Base-by-base conservation (phyloP, 2,888 invertebrate species). In the Cryptocephalus moraei region DNA sequence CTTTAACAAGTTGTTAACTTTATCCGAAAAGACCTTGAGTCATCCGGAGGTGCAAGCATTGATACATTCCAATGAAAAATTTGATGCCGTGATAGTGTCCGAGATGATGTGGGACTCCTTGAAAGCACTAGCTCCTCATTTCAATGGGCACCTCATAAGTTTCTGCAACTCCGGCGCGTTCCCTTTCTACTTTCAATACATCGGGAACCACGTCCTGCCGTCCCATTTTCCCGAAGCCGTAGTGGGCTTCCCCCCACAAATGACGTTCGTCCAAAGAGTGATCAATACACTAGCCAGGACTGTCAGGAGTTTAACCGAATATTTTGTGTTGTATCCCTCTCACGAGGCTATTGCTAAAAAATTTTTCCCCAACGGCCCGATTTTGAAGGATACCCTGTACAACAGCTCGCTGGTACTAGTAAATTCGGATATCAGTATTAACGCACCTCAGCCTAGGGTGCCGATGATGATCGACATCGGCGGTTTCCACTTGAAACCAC, bases 401-500 rank as follows among this genome's bases (percentile, higher is more conserved):
- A 63, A 65, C 44, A 53, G 56, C 1, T 62, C 64, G 0, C 46
- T 67, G 46, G 50, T 64, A 8, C 45, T 66, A 4, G 9, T 60
- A n/a, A 66, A 66, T 47, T 60, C 62, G 1, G 79, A 80, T 59
- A 73, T 73, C 43, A 76, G 75, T 60, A 71, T 73, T 43, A 73
- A 75, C 46, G 55, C 65, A 8, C 69, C 77, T 1, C 62, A 68
- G 9, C 78, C 80, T 0, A 68, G 73, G 32, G 68, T 77, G 4
- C 79, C 80, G 0, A 78, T 75, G 57, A 68, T 77, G 53, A 65
- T 79, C 1, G 76, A 79, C 56, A 70, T 80, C 44, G 80, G 79
- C 12, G 80, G 80, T 34, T 59, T 73, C 43, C 80, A 80, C 45
- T 49, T 66, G 1, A 50, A 54, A 47, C 55, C 60, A 1, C 55